These are phyloP conservation scores for Idris sp. DNA, from an alignment of 1,140 invertebrate genomes.

Conservation along the genomic window DNA sequence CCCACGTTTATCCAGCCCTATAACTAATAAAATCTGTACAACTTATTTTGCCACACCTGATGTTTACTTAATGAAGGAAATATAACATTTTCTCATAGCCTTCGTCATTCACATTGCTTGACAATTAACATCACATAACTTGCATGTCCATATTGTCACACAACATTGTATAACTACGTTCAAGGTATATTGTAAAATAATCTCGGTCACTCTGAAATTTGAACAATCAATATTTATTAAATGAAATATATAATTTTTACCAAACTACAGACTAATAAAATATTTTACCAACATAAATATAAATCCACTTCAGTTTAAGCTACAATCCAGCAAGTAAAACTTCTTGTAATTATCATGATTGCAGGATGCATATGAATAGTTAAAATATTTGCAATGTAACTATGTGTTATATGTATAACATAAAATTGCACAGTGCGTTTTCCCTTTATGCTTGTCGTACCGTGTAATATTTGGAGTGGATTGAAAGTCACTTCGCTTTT, in stretches of 20 bases:
- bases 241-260: no score
- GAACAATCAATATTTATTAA: no score
- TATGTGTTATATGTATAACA: neutral
- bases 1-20: neutral
- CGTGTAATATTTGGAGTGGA: constrained; percentile 48
- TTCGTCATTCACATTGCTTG: constrained; percentile 7
- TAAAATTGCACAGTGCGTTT: constrained; percentile 7
- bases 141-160: no score
- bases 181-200: no score
- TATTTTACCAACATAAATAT: no score
- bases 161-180: no score
- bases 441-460: constrained; percentile 7
- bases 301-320: no score
- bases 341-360: no score
- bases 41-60: constrained; percentile 1
- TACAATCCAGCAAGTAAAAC: no score
- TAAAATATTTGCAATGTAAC: constrained; percentile 2
- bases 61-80: neutral
- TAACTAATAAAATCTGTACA: neutral
- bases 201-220: no score
- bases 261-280: no score
- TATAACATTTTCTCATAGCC: constrained; percentile 10
- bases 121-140: constrained; percentile 21
- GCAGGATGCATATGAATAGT: no score
- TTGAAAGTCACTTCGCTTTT: constrained; percentile 51